phyloP scores from a whole-genome alignment of 2,888 invertebrate species.

The Desoria tigrina region DNA sequence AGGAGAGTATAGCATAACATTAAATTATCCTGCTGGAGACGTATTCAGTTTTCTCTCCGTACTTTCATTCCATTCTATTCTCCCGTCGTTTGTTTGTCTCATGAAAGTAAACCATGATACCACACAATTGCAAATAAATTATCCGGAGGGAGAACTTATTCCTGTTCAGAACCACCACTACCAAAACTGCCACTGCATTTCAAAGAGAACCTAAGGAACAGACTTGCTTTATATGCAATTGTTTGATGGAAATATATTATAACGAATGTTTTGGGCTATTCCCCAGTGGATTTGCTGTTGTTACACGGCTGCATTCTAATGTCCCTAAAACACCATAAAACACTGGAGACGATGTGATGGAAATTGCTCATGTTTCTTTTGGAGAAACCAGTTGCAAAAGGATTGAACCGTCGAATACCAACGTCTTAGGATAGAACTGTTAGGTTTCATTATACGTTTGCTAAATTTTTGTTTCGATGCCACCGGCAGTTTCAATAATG shows the following conservation, averaged over 20 bases:
- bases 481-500: too few species aligned
- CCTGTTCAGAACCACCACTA: too few species aligned
- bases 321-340: background rate
- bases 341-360: background rate
- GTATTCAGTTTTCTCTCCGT: slow-evolving; percentile 1
- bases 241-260: background rate
- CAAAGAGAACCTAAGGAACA: background rate
- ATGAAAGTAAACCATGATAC: slow-evolving; percentile 17
- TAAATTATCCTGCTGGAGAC: slow-evolving; percentile 17
- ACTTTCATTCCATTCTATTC: background rate
- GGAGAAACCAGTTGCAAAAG: background rate
- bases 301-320: slow-evolving; percentile 1
- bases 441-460: too few species aligned
- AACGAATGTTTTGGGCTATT: background rate
- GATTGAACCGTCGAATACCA: too few species aligned
- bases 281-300: background rate
- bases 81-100: slow-evolving; percentile 5
- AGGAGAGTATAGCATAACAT: slow-evolving; percentile 4
- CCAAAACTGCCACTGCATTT: background rate
- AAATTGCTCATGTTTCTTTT: background rate
- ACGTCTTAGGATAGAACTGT: too few species aligned
- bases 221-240: background rate
- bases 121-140: slow-evolving; percentile 36
- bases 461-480: too few species aligned
- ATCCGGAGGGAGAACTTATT: slow-evolving; percentile 11